Conservation (phyloP, 2,113 vertebrate species). For the Gavialis gangeticus region DNA sequence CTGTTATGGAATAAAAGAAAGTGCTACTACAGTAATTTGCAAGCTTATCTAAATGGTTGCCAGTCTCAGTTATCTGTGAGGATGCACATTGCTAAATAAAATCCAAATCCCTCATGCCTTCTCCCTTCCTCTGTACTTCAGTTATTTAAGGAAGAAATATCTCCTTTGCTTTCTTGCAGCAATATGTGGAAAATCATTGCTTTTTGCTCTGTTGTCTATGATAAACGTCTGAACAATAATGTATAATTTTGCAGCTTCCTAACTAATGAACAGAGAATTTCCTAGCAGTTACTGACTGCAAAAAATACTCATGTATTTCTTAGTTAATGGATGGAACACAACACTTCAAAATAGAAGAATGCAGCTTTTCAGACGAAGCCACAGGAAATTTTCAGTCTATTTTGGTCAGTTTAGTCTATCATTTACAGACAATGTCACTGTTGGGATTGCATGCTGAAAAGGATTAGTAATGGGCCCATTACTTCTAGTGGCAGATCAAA, state of each 20-base stretch:
- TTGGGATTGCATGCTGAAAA: not conserved
- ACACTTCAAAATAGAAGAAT: not conserved
- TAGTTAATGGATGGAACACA: not conserved
- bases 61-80: not conserved
- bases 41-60: not conserved
- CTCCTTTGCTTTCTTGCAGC: not conserved
- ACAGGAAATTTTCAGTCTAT: not conserved
- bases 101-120: not conserved
- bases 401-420: not conserved
- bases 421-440: not conserved
- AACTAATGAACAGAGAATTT: not conserved
- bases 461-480: not conserved
- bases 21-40: not conserved
- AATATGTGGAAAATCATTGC: not conserved
- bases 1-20: not conserved
- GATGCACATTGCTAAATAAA: not conserved
- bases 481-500: not conserved
- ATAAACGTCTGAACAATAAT: not conserved
- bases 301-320: not conserved
- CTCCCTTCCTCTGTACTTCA: not conserved
- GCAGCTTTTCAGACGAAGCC: not conserved
- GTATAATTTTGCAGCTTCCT: not conserved
- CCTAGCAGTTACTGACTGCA: not conserved
- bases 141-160: not conserved
- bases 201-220: not conserved